Evolutionary conservation across 2,888 invertebrate genomes (phyloP), one percentile per base, ranked within the genome.

Genomic region (Lycocerus yunnanus): DNA sequence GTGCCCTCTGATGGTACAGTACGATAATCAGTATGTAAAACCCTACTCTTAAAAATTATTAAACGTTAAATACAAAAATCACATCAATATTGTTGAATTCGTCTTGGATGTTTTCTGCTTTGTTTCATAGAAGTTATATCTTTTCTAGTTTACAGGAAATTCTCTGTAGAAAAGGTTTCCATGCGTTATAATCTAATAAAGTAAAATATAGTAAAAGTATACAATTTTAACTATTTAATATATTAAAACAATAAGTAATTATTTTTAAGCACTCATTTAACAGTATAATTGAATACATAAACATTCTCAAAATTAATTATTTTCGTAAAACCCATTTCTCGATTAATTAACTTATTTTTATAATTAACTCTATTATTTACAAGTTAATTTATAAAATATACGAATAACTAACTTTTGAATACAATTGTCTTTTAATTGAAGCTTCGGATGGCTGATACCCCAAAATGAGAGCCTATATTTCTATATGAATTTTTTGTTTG

Each of bases 401-500:
- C 43, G 43, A 43, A 3, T n/a, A 5, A 43, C n/a, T 43, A 43
- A 43, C n/a, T n/a, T 43, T 43, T 43, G n/a, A 43, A 43, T 43
- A 6, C 43, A n/a, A 3, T n/a, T n/a, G n/a, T n/a, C 6, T 6
- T 1, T 8, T n/a, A 43, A 43, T 43, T n/a, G n/a, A 43, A n/a
- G n/a, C n/a, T 43, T n/a, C n/a, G 43, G n/a, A 43, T n/a, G 43
- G 5, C 43, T 43, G 43, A 43, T n/a, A n/a, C 13, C 43, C 43
- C 43, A n/a, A 43, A 43, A 43, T n/a, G n/a, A n/a, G 1, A 43
- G 5, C 43, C 43, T n/a, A 43, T 43, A 43, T 43, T 43, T 43
- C 43, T 43, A 4, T 63, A n/a, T 63, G n/a, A 15, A 11, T 20
- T 68, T 27, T 68, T 70, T 70, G 63, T 70, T 58, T 65, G 21